phyloP scores from a whole-genome alignment of 2,113 vertebrate genomes.

The Coracopsis vasa region DNA sequence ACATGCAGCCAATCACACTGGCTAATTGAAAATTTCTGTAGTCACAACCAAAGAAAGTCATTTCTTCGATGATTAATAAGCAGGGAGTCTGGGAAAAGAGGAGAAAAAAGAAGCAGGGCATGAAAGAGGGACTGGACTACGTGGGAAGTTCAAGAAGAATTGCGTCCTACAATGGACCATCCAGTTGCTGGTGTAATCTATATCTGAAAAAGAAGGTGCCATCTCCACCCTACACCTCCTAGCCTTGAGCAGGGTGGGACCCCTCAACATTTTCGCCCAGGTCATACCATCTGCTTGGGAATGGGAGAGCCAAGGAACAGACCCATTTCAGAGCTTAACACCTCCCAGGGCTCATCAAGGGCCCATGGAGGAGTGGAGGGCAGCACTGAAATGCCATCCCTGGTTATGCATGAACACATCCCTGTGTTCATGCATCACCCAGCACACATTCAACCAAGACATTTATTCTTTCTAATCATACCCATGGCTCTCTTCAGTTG shows the following conservation, averaged over 20 bases:
- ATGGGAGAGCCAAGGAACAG: rapidly evolving
- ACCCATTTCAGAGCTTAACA: not conserved
- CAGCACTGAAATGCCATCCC: not conserved
- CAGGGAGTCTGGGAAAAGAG: not conserved
- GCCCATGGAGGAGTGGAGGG: not conserved
- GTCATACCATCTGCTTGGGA: not conserved
- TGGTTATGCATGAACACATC: no score
- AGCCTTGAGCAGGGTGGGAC: not conserved
- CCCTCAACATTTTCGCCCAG: not conserved
- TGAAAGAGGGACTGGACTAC: not conserved
- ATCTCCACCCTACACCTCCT: not conserved
- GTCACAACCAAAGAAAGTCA: not conserved
- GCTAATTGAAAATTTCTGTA: conserved; percentile 16
- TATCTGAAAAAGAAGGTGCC: not conserved
- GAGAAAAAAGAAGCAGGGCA: not conserved
- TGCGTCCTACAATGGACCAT: no score
- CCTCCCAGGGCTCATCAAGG: not conserved
- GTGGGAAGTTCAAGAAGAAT: not conserved
- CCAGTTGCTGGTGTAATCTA: not conserved
- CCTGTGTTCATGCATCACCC: not conserved
- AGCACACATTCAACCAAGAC: not conserved
- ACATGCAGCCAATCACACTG: not conserved
- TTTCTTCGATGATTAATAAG: not conserved
- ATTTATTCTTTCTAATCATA: not conserved
- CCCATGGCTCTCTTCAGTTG: not conserved